Base-by-base conservation (phyloP, 2,113 vertebrate genomes). In the Epinephelus fuscoguttatus region DNA sequence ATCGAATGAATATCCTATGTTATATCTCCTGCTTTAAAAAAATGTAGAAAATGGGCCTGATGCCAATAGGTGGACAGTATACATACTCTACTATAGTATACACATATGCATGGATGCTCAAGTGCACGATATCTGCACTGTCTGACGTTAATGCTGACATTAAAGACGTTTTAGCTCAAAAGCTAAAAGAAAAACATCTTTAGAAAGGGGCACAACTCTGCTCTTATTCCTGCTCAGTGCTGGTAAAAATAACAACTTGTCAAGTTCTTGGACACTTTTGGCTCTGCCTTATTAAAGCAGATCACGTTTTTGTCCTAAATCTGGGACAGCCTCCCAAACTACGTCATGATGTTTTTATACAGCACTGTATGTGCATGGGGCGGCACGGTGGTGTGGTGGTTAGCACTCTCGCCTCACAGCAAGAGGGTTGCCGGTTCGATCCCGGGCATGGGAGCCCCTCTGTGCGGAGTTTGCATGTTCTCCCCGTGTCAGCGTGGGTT, bases 221-320 rank as follows among this genome's bases (percentile, higher is more conserved):
- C 70, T 70, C 62, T 55, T 27, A 4, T 59, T 78, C 70, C 50
- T n/a, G 49, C 70, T 70, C 40, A 66, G 72, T 70, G 56, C 37
- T 30, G 56, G 56, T 81, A 83, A 81, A 89, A 88, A 92, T 86
- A 88, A 75, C 12, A 72, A 11, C 59, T 8, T 70, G 67, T 77
- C 67, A 47, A 40, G 17, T 52, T 70, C 55, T 23, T 63, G 2
- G 30, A 75, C 30, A 6, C 23, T 70, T 12, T 12, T 25, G 1
- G 19, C 9, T 49, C 42, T 3, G 3, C 3, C 10, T 69, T 18
- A 1, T 25, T 56, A 64, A 25, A 80, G 18, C 27, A n/a, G 25
- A 49, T 68, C 55, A n/a, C 6, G 12, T 70, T 74, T 77, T 75
- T n/a, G 8, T 33, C 14, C 21, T 6, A 10, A 45, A 68, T 72